Base-by-base conservation (phyloP, 2,797 vertebrate species). In the Phalanger gymnotis region DNA sequence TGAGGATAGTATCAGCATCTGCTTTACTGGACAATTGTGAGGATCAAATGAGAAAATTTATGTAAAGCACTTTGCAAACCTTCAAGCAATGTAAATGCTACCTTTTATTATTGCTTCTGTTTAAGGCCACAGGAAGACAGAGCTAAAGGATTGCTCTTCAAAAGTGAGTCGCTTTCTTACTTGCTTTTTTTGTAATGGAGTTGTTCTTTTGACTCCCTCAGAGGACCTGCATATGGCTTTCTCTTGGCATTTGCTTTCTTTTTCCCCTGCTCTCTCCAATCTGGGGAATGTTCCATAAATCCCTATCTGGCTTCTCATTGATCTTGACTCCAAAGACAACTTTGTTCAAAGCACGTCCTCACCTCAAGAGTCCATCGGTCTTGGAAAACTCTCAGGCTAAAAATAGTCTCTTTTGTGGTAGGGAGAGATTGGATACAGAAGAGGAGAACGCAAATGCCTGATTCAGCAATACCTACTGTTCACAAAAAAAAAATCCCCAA, bases 211-310 rank as follows among this genome's bases (percentile, higher is more conserved):
- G 51, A 54, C 13, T 90, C 30, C 40, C 25, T 90, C 5, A 34
- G 51, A 53, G 81, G 90, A 89, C 73, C 93, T 96, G 96, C 94
- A 97, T 96, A 96, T 95, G 95, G 97, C 96, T 89, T 92, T 92
- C 57, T 53, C 91, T 91, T 40, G 91, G 95, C 96, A 94, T 92
- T 98, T 95, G 58, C 94, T 93, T 91, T 93, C 73, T 95, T 97
- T 73, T 95, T 96, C 97, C 97, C 96, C 90, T 97, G 96, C 95
- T 93, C 95, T 97, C 94, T 96, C 97, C 96, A 95, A 98, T 95
- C 96, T 95, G 92, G 89, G 93, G 22, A 96, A 96, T 0, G 96
- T 95, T 96, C 94, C 95, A 95, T 73, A 0, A 90, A 92, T 94
- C 28, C 55, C 31, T 54, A 52, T 28, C n/a, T 54, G 28, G 66